phyloP scores from a whole-genome alignment of 2,113 vertebrate species.

The Propithecus coquereli region DNA sequence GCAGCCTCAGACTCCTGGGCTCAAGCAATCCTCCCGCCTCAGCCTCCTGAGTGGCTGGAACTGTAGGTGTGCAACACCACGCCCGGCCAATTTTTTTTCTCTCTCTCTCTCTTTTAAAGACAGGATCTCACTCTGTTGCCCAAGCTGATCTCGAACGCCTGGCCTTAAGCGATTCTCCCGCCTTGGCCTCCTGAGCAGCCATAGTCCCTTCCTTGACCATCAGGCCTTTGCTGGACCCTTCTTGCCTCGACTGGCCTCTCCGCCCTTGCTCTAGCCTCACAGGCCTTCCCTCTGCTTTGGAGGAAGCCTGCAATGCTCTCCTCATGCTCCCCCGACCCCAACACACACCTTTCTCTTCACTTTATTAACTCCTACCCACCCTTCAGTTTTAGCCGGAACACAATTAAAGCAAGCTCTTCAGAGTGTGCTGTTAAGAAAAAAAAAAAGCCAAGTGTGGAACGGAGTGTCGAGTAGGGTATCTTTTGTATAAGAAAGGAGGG shows the following conservation, averaged over 20 bases:
- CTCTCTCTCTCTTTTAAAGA: no score
- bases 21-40: no score
- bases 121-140: no score
- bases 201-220: background rate
- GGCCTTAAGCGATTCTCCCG: no score
- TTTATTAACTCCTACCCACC: background rate
- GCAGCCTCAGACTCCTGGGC: no score
- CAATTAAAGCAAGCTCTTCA: background rate
- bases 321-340: background rate
- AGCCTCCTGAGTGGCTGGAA: no score
- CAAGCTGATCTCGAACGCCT: no score
- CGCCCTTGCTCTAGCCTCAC: background rate
- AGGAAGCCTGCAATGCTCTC: background rate
- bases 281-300: background rate
- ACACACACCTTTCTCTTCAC: background rate
- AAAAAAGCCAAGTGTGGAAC: background rate
- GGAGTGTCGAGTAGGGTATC: background rate
- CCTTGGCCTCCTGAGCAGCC: background rate
- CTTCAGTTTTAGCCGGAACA: background rate
- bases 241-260: background rate
- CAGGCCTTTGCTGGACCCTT: background rate
- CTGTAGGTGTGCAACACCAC: no score
- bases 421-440: background rate
- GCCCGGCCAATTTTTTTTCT: no score
- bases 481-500: background rate